Evolutionary conservation across 2,797 vertebrate species (phyloP).

Genomic region (Arremon aurantiirostris): DNA sequence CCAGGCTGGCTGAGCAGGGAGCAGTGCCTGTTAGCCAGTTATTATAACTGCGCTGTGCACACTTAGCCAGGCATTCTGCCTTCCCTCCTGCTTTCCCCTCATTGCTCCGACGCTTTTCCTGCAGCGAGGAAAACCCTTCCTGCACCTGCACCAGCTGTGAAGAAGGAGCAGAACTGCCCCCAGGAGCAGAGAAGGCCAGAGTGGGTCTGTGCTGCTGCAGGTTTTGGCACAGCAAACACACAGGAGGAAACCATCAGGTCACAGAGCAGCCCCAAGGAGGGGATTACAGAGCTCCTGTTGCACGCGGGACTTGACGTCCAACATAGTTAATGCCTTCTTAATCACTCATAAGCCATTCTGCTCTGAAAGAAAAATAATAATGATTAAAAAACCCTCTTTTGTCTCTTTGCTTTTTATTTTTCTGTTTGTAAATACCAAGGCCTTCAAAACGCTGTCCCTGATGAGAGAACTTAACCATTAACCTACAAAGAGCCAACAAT

Average conservation of each 20-base stretch:
- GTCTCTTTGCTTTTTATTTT: slow-evolving; percentile 25
- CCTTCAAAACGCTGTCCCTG: neutral
- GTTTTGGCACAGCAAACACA: neutral
- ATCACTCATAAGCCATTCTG: slow-evolving; percentile 42
- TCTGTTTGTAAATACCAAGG: slow-evolving; percentile 21
- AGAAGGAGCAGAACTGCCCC: neutral
- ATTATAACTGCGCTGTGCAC: neutral
- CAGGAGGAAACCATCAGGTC: accelerated
- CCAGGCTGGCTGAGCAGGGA: neutral
- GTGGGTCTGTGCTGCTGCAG: accelerated
- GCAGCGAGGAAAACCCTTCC: neutral
- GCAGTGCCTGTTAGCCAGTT: neutral
- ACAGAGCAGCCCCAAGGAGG: accelerated
- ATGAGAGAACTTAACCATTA: slow-evolving; percentile 30
- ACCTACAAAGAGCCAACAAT: neutral
- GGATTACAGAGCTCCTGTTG: neutral
- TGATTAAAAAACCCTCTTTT: neutral
- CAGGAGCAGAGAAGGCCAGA: neutral
- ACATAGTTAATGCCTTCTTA: slow-evolving; percentile 29
- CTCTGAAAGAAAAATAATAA: slow-evolving; percentile 16
- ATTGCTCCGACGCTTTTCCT: accelerated
- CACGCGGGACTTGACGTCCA: neutral
- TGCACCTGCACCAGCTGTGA: neutral
- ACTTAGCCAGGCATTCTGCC: neutral
- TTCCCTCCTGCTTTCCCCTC: accelerated